Evolutionary conservation across 2,888 invertebrate species (phyloP).

Genomic region (Pterobdella sp.): DNA sequence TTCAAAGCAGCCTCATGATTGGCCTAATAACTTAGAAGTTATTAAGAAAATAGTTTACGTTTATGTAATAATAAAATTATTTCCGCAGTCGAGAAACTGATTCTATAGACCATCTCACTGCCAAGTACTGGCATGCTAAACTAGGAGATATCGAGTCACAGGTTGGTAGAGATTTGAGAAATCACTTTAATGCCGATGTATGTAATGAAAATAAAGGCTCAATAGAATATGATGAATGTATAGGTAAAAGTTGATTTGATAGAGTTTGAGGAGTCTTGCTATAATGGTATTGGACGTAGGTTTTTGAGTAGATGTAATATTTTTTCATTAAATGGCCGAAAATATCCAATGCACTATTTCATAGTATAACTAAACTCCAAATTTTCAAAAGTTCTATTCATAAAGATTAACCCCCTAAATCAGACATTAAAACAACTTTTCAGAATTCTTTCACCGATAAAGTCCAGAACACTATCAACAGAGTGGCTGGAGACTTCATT

Average conservation of each 20-base stretch:
- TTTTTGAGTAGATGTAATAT: too few species aligned
- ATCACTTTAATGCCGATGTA: neutral
- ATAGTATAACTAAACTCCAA: too few species aligned
- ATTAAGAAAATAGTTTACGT: too few species aligned
- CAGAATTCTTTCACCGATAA: neutral
- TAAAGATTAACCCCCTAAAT: too few species aligned
- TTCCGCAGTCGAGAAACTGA: too few species aligned
- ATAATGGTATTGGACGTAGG: neutral
- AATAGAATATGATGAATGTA: neutral
- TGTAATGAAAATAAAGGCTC: neutral
- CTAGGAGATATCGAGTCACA: neutral
- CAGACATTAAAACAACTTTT: neutral
- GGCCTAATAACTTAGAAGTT: too few species aligned
- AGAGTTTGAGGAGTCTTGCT: neutral
- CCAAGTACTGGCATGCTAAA: constrained; percentile 22
- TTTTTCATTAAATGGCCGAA: too few species aligned
- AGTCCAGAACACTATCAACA: neutral
- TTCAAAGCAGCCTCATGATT: too few species aligned
- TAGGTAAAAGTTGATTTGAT: too few species aligned
- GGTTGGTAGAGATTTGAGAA: neutral
- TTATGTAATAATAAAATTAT: too few species aligned
- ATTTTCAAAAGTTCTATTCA: too few species aligned
- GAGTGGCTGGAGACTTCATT: neutral
- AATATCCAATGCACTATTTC: too few species aligned
- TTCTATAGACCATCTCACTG: neutral